A percentile compares a stretch with the other conserved stretches of the same genome.
Evolutionary conservation across 2,888 invertebrate species (phyloP).

Genomic region (Trichopoda pennipes): DNA sequence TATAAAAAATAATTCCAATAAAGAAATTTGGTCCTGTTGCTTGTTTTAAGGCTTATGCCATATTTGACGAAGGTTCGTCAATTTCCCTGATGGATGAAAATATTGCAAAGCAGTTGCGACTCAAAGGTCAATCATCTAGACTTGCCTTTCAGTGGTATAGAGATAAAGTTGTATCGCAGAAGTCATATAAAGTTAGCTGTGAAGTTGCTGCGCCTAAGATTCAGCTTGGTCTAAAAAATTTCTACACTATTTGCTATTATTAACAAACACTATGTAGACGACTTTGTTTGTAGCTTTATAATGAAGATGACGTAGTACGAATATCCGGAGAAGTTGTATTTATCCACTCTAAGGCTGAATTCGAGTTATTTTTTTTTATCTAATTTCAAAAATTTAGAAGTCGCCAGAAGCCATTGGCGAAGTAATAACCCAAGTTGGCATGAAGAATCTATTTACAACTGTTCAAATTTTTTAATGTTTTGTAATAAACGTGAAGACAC

Average conservation of each 20-base stretch:
- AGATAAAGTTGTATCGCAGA: slow-evolving; percentile 15
- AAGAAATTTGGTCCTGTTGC: neutral
- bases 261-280: slow-evolving; percentile 63
- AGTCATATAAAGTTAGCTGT: slow-evolving; percentile 15
- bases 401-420: neutral
- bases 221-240: neutral
- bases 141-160: slow-evolving; percentile 28
- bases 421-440: neutral
- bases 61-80: slow-evolving; percentile 35
- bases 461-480: slow-evolving; percentile 25
- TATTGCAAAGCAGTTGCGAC: neutral
- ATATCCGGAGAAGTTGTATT: neutral
- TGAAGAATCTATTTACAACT: slow-evolving; percentile 37
- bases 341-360: slow-evolving; percentile 10
- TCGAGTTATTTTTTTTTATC: slow-evolving; percentile 42
- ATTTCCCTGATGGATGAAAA: too few relatives aligned
- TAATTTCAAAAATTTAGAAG: slow-evolving; percentile 26
- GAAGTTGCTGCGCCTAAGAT: slow-evolving; percentile 8
- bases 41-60: slow-evolving; percentile 1
- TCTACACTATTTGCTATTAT: slow-evolving; percentile 23
- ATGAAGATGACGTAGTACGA: slow-evolving; percentile 35
- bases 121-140: slow-evolving; percentile 12
- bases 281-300: slow-evolving; percentile 60
- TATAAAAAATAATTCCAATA: neutral
- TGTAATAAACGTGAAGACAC: slow-evolving; percentile 18